Percentiles rank a stretch among this genome's conserved stretches.
Conservation (phyloP, 1,140 invertebrate species). For the Meloidogyne chitwoodi region DNA sequence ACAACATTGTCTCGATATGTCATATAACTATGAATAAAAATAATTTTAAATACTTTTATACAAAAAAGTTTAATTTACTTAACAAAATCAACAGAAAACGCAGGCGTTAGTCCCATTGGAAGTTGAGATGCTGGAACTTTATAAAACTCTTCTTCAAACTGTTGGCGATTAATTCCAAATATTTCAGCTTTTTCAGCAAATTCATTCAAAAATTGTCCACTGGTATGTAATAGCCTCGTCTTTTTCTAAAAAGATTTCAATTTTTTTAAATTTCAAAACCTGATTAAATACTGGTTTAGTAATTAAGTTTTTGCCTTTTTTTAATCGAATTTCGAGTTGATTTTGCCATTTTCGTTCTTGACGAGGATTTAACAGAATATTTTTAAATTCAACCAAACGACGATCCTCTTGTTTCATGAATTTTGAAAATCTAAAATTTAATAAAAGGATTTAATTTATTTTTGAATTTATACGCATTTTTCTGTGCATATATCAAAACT, state of each 20-base stretch:
- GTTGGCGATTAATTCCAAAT: slow-evolving; percentile 22
- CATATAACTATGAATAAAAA: slow-evolving; percentile 32
- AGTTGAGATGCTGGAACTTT: slow-evolving; percentile 28
- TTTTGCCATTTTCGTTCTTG: slow-evolving; percentile 24
- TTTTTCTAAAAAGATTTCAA: slow-evolving; percentile 27
- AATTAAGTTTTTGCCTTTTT: too few species aligned
- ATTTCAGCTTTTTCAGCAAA: slow-evolving; percentile 48
- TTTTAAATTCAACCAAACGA: slow-evolving; percentile 29
- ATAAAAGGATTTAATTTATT: background rate
- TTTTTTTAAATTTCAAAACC: background rate
- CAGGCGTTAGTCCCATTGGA: slow-evolving; percentile 18
- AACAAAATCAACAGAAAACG: slow-evolving; percentile 34
- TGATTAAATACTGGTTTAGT: background rate
- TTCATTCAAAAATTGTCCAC: slow-evolving; percentile 33
- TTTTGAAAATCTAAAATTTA: slow-evolving; percentile 37
- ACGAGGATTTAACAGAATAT: slow-evolving; percentile 33
- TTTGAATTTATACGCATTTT: slow-evolving; percentile 25
- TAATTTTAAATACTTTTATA: background rate
- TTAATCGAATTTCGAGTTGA: background rate
- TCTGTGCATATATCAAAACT: slow-evolving; percentile 14
- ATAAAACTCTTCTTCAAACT: slow-evolving; percentile 33
- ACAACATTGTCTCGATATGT: slow-evolving; percentile 34
- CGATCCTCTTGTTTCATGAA: slow-evolving; percentile 38
- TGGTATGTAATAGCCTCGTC: slow-evolving; percentile 34
- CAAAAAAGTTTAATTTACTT: slow-evolving; percentile 4